Base-by-base conservation (phyloP, 2,797 vertebrate genomes). In the Rhyacichthys aspro region DNA sequence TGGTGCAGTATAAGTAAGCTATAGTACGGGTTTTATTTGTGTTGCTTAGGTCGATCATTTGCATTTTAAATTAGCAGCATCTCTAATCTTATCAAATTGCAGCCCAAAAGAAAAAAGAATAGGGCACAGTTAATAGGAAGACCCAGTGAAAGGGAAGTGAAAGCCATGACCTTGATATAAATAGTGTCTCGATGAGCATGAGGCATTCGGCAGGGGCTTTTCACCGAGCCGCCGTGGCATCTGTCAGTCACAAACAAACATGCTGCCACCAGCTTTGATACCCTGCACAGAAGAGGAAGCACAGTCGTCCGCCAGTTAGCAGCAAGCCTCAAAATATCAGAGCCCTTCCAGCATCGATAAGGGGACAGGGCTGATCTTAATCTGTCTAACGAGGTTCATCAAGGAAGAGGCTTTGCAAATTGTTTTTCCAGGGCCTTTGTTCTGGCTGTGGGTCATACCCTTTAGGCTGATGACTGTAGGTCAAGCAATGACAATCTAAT, bases 151-250 rank as follows among this genome's bases (percentile, higher is more conserved):
- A 33, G n/a, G 28, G 37, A 74, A 72, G 61, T 48, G 45, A 69
- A 18, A 65, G 61, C 14, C 11, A 32, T 59, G 67, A 79, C 76
- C 72, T 83, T 83, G 71, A 63, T 43, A 75, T 49, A 78, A 79
- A 66, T 53, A 28, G 47, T 47, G 33, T 48, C 17, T 14, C 43
- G 45, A 11, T 8, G 62, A 45, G 59, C 59, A 45, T 9, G 56
- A 39, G 55, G 63, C 18, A 33, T 61, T 70, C 38, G 60, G 62
- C 55, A 15, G 49, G 32, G 45, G 64, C 37, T 37, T 60, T 68
- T 58, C 55, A 76, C 55, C 2, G 46, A 14, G 34, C 53, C 55
- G 38, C 58, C 23, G 43, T 43, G 3, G 33, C 50, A 50, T 48
- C 70, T 67, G 67, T 50, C 73, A 38, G 41, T 56, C 11, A 3